A percentile compares a stretch with the other conserved stretches of the same genome.
Conservation (phyloP, 2,888 invertebrate species). For the Gymnoscelis rufifasciata region DNA sequence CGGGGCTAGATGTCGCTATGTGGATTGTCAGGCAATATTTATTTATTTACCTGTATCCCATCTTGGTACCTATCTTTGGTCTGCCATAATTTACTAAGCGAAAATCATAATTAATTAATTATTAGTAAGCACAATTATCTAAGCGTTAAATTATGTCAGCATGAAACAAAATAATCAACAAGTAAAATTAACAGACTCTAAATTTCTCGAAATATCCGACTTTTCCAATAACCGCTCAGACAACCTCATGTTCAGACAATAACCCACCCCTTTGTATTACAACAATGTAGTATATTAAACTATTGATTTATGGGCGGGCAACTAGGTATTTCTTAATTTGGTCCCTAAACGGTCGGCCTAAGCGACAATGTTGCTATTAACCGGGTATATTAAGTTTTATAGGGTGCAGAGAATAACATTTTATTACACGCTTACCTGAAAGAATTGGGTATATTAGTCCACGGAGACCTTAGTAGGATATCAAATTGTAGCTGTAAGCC, state of each 20-base stretch:
- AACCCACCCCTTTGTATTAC: constrained; percentile 39
- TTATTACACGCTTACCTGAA: constrained; percentile 11
- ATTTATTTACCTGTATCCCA: too few species aligned
- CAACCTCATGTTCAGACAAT: constrained; percentile 29
- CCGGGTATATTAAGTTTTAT: constrained; percentile 40
- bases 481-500: constrained; percentile 3
- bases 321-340: constrained; percentile 52
- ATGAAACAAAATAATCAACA: too few species aligned
- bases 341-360: constrained; percentile 37
- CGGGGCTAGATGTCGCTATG: too few species aligned
- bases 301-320: constrained; percentile 50
- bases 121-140: too few species aligned
- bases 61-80: too few species aligned
- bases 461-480: neutral
- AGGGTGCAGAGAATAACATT: constrained; percentile 37
- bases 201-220: constrained; percentile 5
- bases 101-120: too few species aligned
- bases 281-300: constrained; percentile 30
- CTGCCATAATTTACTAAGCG: too few species aligned
- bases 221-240: constrained; percentile 2
- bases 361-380: constrained; percentile 27
- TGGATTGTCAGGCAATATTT: too few species aligned
- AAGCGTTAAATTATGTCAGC: too few species aligned
- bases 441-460: constrained; percentile 7
- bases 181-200: too few species aligned